Percentiles rank a stretch among this genome's conserved stretches.
These are phyloP conservation scores for Trichopria drosophilae DNA, from an alignment of 2,888 invertebrate genomes.

Conservation along the genomic window DNA sequence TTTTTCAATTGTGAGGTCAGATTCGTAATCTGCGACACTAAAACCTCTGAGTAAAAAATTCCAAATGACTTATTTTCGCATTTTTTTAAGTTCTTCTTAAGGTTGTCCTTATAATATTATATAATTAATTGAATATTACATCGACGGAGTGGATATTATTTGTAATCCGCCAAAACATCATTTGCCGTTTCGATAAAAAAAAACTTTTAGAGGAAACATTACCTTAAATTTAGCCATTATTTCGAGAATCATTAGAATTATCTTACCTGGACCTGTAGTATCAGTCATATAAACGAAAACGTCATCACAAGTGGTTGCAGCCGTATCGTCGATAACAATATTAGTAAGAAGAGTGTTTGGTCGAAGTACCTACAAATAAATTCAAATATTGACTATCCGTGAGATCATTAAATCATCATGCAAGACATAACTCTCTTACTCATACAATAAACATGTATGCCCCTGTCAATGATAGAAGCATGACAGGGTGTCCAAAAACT, in stretches of 20 bases:
- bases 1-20: too few species aligned
- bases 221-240: neutral
- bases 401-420: neutral
- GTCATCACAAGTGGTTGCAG: slow-evolving; percentile 72
- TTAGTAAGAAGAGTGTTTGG: slow-evolving; percentile 78
- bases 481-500: neutral
- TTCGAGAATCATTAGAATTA: neutral
- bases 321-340: slow-evolving; percentile 75
- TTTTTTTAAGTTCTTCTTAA: too few species aligned
- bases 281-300: slow-evolving; percentile 80
- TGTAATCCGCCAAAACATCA: neutral
- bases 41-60: too few species aligned
- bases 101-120: too few species aligned
- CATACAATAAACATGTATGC: too few species aligned
- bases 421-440: neutral
- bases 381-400: slow-evolving; percentile 5
- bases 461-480: too few species aligned
- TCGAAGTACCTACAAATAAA: slow-evolving; percentile 62
- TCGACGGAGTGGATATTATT: neutral
- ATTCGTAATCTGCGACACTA: too few species aligned
- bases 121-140: neutral
- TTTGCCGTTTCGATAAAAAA: neutral
- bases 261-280: slow-evolving; percentile 76
- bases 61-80: too few species aligned
- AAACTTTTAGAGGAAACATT: slow-evolving; percentile 7